A percentile compares a stretch with the other conserved stretches of the same genome.
Evolutionary conservation across 2,888 invertebrate species (phyloP).

Genomic region (Aquatica leii): DNA sequence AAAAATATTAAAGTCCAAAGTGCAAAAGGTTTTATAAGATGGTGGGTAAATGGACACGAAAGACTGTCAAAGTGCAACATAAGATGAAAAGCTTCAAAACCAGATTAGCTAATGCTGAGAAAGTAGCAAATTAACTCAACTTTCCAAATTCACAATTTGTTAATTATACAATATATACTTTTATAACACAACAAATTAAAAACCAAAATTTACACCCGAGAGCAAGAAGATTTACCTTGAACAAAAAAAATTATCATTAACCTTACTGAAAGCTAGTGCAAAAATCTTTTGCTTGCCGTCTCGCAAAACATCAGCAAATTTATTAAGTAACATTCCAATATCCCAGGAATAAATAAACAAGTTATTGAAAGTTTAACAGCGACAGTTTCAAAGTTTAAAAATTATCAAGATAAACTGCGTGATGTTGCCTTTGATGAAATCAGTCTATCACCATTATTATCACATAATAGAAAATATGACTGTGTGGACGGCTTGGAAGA

Average conservation of each 20-base stretch:
- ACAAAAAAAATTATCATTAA: slow-evolving; percentile 28
- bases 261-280: slow-evolving; percentile 33
- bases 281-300: slow-evolving; percentile 30
- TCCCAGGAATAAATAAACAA: neutral
- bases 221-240: neutral
- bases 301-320: slow-evolving; percentile 18
- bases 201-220: neutral
- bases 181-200: neutral
- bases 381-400: neutral
- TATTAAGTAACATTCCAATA: neutral
- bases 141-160: no score
- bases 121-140: no score
- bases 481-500: neutral
- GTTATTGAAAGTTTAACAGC: neutral
- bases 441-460: neutral
- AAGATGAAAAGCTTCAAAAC: no score
- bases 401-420: neutral
- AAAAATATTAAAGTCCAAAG: no score
- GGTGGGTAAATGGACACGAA: no score
- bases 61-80: no score
- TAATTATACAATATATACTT: neutral
- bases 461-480: neutral
- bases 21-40: no score
- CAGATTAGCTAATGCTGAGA: no score
- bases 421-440: neutral